Base-by-base conservation (phyloP, 2,113 vertebrate species). In the Brachyhypopomus gauderio region DNA sequence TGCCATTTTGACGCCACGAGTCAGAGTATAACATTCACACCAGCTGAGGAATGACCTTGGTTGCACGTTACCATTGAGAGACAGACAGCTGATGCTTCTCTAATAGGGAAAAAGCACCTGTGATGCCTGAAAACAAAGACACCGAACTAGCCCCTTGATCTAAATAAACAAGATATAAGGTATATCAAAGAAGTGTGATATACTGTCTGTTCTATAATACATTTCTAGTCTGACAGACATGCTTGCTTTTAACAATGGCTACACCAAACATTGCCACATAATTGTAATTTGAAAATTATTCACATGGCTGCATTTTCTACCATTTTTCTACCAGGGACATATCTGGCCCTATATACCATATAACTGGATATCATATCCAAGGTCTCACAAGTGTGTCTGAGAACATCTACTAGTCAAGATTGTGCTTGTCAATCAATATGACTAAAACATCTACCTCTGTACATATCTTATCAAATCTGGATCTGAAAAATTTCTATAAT, bases 41-140 rank as follows among this genome's bases (percentile, higher is more conserved):
- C 73, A 79, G 79, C 79, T 82, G 83, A 17, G 45, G 36, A 71
- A 64, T 83, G 85, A 84, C 84, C 85, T 87, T 80, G 85, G 23
- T 70, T 69, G 55, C 64, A 55, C 27, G 12, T 78, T 85, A 66
- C 64, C 60, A 45, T 56, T 62, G 64, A 77, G 45, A 64, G 52
- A 73, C 64, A 79, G 27, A 80, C 59, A 78, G 69, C 69, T 77
- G 72, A 19, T 52, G 48, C 34, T 23, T 27, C 30, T 36, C 17
- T 55, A 19, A 75, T 63, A 60, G 5, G 71, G 30, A 63, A 66
- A 75, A 55, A 59, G 12, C 74, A 81, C 41, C 64, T 73, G 74
- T 80, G 74, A 78, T 17, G 60, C 52, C 48, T 72, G 55, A 38
- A 17, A 38, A 52, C 59, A 55, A 17, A 64, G 64, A 79, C 55